Conservation (phyloP, 2,113 vertebrate species). For the Melanerpes aurifrons region DNA sequence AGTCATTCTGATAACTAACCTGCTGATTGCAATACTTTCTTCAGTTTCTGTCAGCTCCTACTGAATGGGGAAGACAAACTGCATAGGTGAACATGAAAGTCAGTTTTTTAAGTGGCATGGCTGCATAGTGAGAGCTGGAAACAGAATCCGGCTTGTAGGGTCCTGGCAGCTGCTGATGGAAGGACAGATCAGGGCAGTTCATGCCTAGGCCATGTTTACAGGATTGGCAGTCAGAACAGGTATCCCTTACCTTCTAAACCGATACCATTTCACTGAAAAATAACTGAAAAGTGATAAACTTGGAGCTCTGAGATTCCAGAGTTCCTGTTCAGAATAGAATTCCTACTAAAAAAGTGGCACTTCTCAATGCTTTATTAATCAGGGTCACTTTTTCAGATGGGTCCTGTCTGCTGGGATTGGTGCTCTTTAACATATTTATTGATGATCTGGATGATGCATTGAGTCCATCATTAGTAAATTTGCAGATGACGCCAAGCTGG, state of each 20-base stretch:
- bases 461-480: too few relatives aligned
- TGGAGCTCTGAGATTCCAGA: neutral
- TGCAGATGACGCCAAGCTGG: too few relatives aligned
- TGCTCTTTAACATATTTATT: too few relatives aligned
- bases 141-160: neutral
- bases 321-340: neutral
- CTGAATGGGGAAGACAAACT: neutral
- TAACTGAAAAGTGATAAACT: neutral
- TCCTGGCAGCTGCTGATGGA: neutral
- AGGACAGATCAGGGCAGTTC: neutral
- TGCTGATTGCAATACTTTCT: neutral
- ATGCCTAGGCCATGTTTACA: neutral
- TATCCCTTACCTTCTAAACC: neutral
- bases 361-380: neutral
- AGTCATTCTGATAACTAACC: neutral
- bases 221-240: neutral
- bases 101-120: neutral
- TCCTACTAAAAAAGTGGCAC: neutral
- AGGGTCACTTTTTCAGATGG: neutral
- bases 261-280: neutral
- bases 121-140: neutral
- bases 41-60: neutral
- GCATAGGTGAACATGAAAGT: neutral
- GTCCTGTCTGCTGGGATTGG: neutral
- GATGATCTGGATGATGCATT: too few relatives aligned